Evolutionary conservation across 2,888 invertebrate genomes (phyloP).

Genomic region (Abrostola triplasia): DNA sequence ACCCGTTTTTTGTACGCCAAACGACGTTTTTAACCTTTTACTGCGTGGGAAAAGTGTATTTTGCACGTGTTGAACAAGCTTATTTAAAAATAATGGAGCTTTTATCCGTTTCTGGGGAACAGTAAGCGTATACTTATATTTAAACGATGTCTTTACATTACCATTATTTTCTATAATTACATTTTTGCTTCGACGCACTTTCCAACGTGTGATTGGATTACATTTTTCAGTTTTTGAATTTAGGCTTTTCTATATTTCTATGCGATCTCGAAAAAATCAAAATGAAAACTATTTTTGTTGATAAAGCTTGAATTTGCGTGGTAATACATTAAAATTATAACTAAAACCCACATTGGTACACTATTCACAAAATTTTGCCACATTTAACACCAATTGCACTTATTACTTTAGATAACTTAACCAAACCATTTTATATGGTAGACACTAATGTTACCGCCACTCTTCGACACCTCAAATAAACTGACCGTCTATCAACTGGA

Average conservation of each 20-base stretch:
- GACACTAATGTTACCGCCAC: constrained; percentile 55
- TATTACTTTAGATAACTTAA: constrained; percentile 13
- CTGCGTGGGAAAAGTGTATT: constrained; percentile 72
- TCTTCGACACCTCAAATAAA: constrained; percentile 68
- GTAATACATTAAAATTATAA: too few species aligned
- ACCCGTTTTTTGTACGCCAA: constrained; percentile 67
- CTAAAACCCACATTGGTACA: background rate
- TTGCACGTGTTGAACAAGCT: constrained; percentile 49
- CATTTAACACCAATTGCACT: background rate
- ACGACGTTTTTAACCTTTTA: constrained; percentile 67
- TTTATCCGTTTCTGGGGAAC: constrained; percentile 33
- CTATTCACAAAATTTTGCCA: background rate
- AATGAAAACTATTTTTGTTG: too few species aligned
- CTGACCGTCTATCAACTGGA: constrained; percentile 75
- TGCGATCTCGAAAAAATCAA: too few species aligned
- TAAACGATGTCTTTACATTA: constrained; percentile 15
- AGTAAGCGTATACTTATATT: constrained; percentile 9
- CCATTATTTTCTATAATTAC: background rate
- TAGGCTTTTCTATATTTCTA: too few species aligned
- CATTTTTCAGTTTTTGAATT: too few species aligned
- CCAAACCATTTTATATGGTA: constrained; percentile 46
- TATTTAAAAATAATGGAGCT: constrained; percentile 49
- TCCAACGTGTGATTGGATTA: background rate
- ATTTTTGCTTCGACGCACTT: background rate
- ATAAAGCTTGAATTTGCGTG: too few species aligned